Conservation (phyloP, 92 coral and sea anemone genomes). For the Phenganax marumi region DNA sequence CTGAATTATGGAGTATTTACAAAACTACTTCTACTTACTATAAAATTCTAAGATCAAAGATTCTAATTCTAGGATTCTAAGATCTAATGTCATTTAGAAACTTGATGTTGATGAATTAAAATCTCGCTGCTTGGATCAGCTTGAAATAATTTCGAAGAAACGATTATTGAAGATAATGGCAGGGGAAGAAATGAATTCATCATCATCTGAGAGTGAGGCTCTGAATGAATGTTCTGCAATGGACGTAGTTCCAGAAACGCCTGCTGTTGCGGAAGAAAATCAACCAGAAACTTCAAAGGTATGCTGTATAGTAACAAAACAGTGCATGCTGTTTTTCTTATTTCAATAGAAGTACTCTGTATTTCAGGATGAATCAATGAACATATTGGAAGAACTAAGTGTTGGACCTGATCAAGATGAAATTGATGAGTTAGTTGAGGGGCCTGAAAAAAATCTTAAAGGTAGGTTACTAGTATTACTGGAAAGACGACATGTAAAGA, state of each 20-base stretch:
- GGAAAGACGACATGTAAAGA: neutral
- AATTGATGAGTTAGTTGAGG: constrained; percentile 86
- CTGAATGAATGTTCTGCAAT: constrained; percentile 6
- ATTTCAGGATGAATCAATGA: constrained; percentile 58
- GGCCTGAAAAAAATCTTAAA: constrained; percentile 18
- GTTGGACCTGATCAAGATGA: constrained; percentile 87
- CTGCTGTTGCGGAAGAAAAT: neutral
- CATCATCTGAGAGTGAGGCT: constrained; percentile 64
- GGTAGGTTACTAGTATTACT: neutral
- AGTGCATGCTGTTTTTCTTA: neutral
- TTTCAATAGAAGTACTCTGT: neutral
- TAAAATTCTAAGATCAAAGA: neutral
- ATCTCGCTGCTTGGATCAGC: constrained; percentile 76
- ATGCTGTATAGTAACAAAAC: neutral
- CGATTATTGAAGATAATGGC: constrained; percentile 68
- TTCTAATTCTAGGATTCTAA: neutral
- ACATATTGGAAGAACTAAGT: constrained; percentile 82
- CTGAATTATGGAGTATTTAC: too few relatives aligned
- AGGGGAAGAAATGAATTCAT: constrained; percentile 76
- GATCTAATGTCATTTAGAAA: constrained; percentile 43
- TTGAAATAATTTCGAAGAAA: constrained; percentile 70
- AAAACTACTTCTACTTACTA: neutral
- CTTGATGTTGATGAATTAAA: constrained; percentile 74
- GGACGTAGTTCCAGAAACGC: neutral
- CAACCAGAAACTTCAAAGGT: neutral